Percentiles rank a stretch among this genome's conserved stretches.
phyloP scores from a whole-genome alignment of 2,888 invertebrate genomes.

The Dusona sp. region DNA sequence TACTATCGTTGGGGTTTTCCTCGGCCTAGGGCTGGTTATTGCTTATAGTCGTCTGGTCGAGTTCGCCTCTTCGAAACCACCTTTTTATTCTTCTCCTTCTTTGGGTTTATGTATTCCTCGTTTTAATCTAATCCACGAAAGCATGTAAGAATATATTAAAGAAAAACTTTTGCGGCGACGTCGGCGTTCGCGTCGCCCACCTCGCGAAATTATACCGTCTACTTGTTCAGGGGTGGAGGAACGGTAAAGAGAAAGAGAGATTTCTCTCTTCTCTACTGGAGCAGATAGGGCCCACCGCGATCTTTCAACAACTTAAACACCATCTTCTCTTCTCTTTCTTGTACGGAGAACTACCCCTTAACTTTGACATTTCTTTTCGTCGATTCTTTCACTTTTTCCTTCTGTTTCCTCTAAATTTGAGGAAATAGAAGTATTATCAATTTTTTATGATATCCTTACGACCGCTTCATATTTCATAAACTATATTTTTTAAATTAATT shows the following conservation, averaged over 20 bases:
- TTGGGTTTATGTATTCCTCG: conserved; percentile 80
- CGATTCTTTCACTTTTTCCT: conserved; percentile 2
- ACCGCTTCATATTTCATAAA: neutral
- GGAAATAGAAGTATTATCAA: neutral
- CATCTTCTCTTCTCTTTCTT: conserved; percentile 7
- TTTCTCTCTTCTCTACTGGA: conserved; percentile 13
- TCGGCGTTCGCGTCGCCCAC: conserved; percentile 70
- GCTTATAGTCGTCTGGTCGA: conserved; percentile 62
- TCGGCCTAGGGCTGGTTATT: conserved; percentile 67
- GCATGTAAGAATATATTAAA: conserved; percentile 84
- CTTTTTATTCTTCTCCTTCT: conserved; percentile 58
- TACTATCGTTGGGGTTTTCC: conserved; percentile 27
- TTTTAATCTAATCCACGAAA: conserved; percentile 84
- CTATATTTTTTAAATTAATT: neutral
- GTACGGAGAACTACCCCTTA: neutral
- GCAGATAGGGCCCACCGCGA: conserved; percentile 59
- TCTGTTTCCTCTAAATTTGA: conserved; percentile 18
- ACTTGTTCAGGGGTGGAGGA: conserved; percentile 56
- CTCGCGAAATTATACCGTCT: conserved; percentile 81
- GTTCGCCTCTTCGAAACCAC: conserved; percentile 56
- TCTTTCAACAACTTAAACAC: conserved; percentile 53
- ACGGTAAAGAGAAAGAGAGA: neutral
- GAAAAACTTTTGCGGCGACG: conserved; percentile 80
- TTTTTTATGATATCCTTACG: neutral
- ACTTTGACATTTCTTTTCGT: conserved; percentile 32